phyloP scores from a whole-genome alignment of 2,113 vertebrate genomes.

The Eleginops maclovinus region DNA sequence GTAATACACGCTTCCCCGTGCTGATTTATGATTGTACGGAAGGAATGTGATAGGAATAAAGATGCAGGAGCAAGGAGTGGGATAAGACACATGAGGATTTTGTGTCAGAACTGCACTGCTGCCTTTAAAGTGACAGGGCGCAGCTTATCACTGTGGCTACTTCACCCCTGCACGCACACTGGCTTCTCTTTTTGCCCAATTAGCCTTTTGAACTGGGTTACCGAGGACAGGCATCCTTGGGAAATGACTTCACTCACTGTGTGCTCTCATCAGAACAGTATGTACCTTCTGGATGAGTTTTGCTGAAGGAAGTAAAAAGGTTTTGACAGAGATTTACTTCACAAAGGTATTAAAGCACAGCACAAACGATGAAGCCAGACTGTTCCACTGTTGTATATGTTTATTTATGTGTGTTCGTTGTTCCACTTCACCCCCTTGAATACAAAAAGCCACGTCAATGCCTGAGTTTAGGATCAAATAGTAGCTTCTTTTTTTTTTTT shows the following conservation, averaged over 20 bases:
- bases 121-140: conserved; percentile 49
- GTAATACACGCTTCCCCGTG: conserved; percentile 26
- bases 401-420: conserved; percentile 64
- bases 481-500: conserved; percentile 56
- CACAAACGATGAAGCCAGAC: conserved; percentile 34
- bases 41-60: conserved; percentile 27
- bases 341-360: conserved; percentile 31
- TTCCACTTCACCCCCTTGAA: conserved; percentile 50
- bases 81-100: conserved; percentile 22
- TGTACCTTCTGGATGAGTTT: conserved; percentile 47
- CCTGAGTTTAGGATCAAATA: conserved; percentile 34
- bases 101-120: conserved; percentile 47
- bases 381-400: conserved; percentile 45
- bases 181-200: conserved; percentile 48
- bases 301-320: conserved; percentile 38
- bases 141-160: conserved; percentile 9
- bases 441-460: conserved; percentile 43
- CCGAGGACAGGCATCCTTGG: conserved; percentile 38
- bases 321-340: conserved; percentile 36
- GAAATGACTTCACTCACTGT: conserved; percentile 51
- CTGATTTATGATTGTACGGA: conserved; percentile 39
- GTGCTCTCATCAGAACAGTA: conserved; percentile 45
- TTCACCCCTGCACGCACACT: conserved; percentile 39
- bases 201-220: conserved; percentile 42
- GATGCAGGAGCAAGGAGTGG: conserved; percentile 20